phyloP scores from a whole-genome alignment of 2,113 vertebrate species.

The Erpornis zantholeuca region DNA sequence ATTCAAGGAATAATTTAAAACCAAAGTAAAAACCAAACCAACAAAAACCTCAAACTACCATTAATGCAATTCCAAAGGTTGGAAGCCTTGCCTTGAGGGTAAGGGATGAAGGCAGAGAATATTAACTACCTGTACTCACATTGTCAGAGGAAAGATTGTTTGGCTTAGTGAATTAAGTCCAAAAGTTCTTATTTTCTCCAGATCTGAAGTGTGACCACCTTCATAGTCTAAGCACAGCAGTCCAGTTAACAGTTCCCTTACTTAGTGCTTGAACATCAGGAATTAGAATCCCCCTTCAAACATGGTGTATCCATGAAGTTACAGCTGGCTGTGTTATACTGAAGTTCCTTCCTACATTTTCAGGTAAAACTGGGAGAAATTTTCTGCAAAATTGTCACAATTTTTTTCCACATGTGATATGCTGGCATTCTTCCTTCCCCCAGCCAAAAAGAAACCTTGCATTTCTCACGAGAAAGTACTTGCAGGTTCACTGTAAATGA shows the following conservation, averaged over 20 bases:
- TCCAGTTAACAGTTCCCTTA: background rate
- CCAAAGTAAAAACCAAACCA: background rate
- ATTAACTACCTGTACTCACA: background rate
- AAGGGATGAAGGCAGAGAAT: background rate
- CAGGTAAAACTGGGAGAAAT: background rate
- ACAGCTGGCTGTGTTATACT: background rate
- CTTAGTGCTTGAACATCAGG: accelerated
- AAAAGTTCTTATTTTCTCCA: background rate
- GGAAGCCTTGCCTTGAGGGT: background rate
- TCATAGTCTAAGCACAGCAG: background rate
- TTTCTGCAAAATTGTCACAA: background rate
- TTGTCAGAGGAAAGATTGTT: background rate
- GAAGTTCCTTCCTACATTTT: background rate
- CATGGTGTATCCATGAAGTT: background rate
- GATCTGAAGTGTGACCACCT: background rate
- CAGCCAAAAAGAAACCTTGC: background rate
- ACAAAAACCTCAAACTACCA: accelerated
- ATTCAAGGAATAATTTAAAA: constrained; percentile 3
- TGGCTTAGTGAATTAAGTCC: background rate
- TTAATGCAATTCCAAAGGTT: background rate
- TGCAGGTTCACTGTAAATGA: background rate
- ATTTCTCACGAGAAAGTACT: background rate
- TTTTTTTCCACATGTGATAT: background rate
- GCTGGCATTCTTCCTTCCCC: background rate
- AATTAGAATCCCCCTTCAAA: background rate